Percentiles rank a stretch among this genome's conserved stretches.
Evolutionary conservation across 2,113 vertebrate species (phyloP).

Genomic region (Platycercus adscitus): DNA sequence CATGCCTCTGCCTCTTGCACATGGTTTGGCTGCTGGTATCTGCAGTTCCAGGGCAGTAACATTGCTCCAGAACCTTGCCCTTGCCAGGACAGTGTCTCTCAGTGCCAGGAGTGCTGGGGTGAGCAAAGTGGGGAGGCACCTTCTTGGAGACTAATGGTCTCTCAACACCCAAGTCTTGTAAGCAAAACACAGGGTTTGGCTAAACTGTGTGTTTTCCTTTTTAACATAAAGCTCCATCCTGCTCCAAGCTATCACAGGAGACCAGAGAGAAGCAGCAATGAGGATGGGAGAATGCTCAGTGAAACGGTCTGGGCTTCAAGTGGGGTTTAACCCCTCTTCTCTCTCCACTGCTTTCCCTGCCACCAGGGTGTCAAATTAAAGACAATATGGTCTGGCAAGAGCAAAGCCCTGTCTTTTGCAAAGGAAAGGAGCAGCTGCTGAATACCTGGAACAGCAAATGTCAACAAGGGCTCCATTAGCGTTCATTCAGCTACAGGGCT

Average conservation of each 20-base stretch:
- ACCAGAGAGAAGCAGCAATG: background rate
- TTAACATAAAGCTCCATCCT: background rate
- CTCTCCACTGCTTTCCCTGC: background rate
- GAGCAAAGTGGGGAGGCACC: background rate
- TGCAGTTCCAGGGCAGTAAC: background rate
- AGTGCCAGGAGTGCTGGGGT: too few species aligned
- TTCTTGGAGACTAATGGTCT: background rate
- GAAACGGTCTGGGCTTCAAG: background rate
- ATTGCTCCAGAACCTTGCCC: background rate
- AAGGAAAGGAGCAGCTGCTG: constrained; percentile 19
- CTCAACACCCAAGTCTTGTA: background rate
- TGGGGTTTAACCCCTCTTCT: background rate
- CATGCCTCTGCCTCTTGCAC: rapidly evolving
- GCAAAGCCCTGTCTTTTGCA: background rate
- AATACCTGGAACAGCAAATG: constrained; percentile 50
- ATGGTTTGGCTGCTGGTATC: background rate
- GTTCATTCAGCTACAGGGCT: constrained; percentile 18
- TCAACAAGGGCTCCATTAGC: background rate
- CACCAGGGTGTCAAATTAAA: background rate
- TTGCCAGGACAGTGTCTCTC: rapidly evolving
- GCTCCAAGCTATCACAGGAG: background rate
- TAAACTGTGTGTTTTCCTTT: background rate
- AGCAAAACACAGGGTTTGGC: background rate
- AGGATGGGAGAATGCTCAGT: background rate
- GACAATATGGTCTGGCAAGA: background rate